Evolutionary conservation across 1,140 invertebrate species (phyloP).

Genomic region (Coptotermes formosanus): DNA sequence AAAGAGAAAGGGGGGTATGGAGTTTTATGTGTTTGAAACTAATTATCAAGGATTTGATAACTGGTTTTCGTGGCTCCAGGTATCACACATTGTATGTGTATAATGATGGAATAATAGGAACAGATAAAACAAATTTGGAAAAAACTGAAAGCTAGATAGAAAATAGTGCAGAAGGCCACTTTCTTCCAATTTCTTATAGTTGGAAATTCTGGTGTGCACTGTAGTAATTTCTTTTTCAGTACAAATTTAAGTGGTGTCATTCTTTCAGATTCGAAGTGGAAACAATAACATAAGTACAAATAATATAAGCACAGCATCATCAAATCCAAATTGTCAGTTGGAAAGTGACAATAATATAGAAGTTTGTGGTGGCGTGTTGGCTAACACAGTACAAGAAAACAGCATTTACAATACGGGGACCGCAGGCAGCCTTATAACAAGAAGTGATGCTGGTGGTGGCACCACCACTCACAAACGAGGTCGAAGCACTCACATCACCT

Average conservation of each 20-base stretch:
- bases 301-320: not conserved
- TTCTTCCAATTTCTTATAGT: no score
- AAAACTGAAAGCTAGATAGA: no score
- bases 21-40: no score
- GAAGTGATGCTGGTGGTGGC: constrained; percentile 21
- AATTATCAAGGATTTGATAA: no score
- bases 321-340: constrained; percentile 17
- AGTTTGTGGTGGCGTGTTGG: not conserved
- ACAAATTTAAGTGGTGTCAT: not conserved
- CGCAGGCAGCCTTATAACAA: constrained; percentile 4
- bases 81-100: no score
- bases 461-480: not conserved
- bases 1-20: no score
- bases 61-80: no score
- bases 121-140: no score
- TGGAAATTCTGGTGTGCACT: no score
- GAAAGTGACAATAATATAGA: constrained; percentile 22
- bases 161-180: no score
- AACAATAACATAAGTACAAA: constrained; percentile 31
- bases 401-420: constrained; percentile 10
- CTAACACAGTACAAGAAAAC: not conserved
- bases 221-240: no score
- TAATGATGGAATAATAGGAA: no score
- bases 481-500: not conserved
- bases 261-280: constrained; percentile 27